Percentiles rank a stretch among this genome's conserved stretches.
Conservation (phyloP, 2,888 invertebrate genomes). For the Macrosiphum euphorbiae region DNA sequence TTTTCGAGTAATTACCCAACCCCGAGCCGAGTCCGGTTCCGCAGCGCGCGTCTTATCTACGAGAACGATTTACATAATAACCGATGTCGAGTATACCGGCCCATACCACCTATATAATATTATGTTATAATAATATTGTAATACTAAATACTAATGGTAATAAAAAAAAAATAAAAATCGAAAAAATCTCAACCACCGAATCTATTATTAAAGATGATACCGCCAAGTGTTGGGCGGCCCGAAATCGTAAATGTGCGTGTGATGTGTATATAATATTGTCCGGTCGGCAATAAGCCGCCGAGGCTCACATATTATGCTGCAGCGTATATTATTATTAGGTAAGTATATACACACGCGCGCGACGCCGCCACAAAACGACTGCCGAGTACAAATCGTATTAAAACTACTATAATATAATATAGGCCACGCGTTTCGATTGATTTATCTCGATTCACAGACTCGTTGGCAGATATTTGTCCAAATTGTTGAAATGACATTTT, state of each 20-base stretch:
- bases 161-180: not conserved
- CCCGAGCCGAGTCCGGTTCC: slow-evolving; percentile 21
- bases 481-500: too few relatives aligned
- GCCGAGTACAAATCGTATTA: not conserved
- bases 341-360: not conserved
- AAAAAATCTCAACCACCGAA: slow-evolving; percentile 33
- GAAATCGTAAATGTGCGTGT: not conserved
- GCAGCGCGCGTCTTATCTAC: slow-evolving; percentile 36
- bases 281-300: not conserved
- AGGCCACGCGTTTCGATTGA: not conserved
- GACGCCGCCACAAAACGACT: not conserved
- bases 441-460: not conserved
- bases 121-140: not conserved
- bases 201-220: slow-evolving; percentile 55
- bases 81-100: slow-evolving; percentile 17
- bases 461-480: not conserved
- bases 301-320: not conserved
- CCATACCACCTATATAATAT: not conserved
- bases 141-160: not conserved
- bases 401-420: not conserved
- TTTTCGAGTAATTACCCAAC: slow-evolving; percentile 21
- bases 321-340: not conserved
- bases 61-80: slow-evolving; percentile 58
- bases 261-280: slow-evolving; percentile 20
- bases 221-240: slow-evolving; percentile 47